A percentile compares a stretch with the other conserved stretches of the same genome.
Conservation (phyloP, 2,888 invertebrate species). For the Cryptosula pallasiana region DNA sequence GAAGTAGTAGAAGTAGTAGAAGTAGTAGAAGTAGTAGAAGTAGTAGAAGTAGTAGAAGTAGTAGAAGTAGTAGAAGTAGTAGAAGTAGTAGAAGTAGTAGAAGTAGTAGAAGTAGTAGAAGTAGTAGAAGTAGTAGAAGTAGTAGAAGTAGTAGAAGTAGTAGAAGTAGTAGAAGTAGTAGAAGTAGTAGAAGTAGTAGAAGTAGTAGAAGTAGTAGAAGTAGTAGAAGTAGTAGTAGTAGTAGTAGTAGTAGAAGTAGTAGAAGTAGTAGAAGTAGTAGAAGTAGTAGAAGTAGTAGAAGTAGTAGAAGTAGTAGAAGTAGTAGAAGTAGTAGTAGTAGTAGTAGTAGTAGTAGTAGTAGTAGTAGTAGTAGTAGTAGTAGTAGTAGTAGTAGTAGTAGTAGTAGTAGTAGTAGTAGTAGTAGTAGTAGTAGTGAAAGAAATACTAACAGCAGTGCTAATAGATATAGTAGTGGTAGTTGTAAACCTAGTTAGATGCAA, state of each 20-base stretch:
- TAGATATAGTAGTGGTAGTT: too few relatives aligned
- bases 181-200: background rate
- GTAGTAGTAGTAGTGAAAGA: too few relatives aligned
- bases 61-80: constrained; percentile 23
- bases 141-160: constrained; percentile 2
- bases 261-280: constrained; percentile 22
- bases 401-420: too few relatives aligned
- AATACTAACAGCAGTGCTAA: too few relatives aligned
- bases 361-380: too few relatives aligned
- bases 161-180: constrained; percentile 14
- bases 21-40: constrained; percentile 17
- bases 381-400: too few relatives aligned
- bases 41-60: constrained; percentile 22
- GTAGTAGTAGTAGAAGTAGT: background rate
- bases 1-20: constrained; percentile 10
- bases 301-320: constrained; percentile 19
- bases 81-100: too few relatives aligned
- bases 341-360: too few relatives aligned
- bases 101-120: constrained; percentile 18
- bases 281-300: background rate
- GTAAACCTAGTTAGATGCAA: too few relatives aligned
- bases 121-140: background rate
- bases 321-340: background rate
- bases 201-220: background rate
- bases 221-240: background rate